Evolutionary conservation across 2,888 invertebrate species (phyloP).

Genomic region (Orchesellides sinensis): DNA sequence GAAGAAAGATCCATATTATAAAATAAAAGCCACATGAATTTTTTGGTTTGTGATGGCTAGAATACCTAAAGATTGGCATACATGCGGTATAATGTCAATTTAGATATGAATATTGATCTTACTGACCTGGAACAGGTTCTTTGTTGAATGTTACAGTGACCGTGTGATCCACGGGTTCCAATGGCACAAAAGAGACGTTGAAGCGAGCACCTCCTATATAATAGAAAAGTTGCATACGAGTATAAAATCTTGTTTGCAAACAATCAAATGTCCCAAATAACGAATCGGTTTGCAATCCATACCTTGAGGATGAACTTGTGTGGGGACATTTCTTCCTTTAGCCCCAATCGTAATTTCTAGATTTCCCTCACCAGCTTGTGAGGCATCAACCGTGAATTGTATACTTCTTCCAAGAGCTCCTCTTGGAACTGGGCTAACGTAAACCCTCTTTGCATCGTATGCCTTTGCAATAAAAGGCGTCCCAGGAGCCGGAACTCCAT

Average conservation of each 20-base stretch:
- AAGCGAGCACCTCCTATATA: constrained; percentile 85
- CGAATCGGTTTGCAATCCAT: not conserved
- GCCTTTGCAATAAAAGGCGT: constrained; percentile 78
- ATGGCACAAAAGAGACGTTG: constrained; percentile 97
- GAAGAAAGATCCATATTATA: no score
- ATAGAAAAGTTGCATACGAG: not conserved
- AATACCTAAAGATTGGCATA: no score
- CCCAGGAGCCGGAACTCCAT: constrained; percentile 82
- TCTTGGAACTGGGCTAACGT: constrained; percentile 88
- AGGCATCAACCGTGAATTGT: constrained; percentile 83
- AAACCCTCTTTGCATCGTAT: constrained; percentile 92
- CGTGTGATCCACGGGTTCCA: constrained; percentile 94
- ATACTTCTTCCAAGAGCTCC: constrained; percentile 92
- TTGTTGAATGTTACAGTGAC: constrained; percentile 99
- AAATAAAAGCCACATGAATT: constrained; percentile 25
- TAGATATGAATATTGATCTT: not conserved
- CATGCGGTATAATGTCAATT: no score
- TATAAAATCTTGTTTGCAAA: not conserved
- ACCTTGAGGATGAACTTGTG: constrained; percentile 95
- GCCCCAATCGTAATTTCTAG: constrained; percentile 96
- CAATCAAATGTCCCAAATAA: not conserved
- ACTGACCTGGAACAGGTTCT: constrained; percentile 81
- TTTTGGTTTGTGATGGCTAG: no score
- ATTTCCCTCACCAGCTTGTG: constrained; percentile 72
- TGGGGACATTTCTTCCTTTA: constrained; percentile 94